Percentiles rank a stretch among this genome's conserved stretches.
phyloP scores from a whole-genome alignment of 2,113 vertebrate species.

The Mastomys natalensis region DNA sequence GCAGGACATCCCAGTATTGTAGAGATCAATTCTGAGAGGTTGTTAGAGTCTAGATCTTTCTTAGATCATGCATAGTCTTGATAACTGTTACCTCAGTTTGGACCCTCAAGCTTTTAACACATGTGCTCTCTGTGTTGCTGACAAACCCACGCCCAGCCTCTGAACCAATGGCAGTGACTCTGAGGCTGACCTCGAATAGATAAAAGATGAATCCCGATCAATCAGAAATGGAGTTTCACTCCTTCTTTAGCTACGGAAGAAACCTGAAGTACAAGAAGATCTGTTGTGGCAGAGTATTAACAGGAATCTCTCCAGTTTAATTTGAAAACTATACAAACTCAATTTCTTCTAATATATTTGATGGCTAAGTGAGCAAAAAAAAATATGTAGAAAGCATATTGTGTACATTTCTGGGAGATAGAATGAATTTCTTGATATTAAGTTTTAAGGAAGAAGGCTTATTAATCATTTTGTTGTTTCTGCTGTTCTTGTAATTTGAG shows the following conservation, averaged over 20 bases:
- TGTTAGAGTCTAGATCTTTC: neutral
- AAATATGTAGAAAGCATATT: neutral
- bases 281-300: neutral
- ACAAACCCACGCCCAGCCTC: neutral
- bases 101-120: neutral
- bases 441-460: neutral
- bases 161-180: neutral
- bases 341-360: neutral
- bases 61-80: neutral
- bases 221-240: neutral
- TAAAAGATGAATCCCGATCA: neutral
- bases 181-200: neutral
- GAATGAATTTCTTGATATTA: neutral
- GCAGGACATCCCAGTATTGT: neutral
- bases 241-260: neutral
- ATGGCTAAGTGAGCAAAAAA: neutral
- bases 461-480: slow-evolving; percentile 3
- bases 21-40: neutral
- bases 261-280: neutral
- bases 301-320: neutral
- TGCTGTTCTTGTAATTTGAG: neutral
- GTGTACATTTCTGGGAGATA: neutral
- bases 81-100: neutral
- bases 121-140: neutral
- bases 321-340: neutral